Conservation (phyloP, 1,140 invertebrate species). For the Sycophila sp. region DNA sequence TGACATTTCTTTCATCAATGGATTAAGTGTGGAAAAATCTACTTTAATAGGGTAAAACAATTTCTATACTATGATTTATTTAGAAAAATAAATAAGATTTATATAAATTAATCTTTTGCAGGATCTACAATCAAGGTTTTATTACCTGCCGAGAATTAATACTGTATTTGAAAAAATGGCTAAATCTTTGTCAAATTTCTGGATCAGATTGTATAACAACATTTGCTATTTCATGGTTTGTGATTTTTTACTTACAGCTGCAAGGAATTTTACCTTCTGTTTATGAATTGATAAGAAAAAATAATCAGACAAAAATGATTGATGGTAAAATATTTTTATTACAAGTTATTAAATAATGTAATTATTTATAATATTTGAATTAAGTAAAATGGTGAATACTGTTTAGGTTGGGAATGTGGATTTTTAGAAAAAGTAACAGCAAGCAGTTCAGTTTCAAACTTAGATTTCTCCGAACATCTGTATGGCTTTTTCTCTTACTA, state of each 20-base stretch:
- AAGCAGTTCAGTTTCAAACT: not conserved
- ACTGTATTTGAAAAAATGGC: slow-evolving; percentile 64
- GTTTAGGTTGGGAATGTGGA: slow-evolving; percentile 9
- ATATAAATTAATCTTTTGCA: slow-evolving; percentile 42
- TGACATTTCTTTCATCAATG: slow-evolving; percentile 70
- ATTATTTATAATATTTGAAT: not conserved
- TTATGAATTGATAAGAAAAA: not conserved
- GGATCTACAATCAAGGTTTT: slow-evolving; percentile 56
- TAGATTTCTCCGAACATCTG: slow-evolving; percentile 35
- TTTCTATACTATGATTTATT: not conserved
- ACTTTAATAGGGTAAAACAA: slow-evolving; percentile 59
- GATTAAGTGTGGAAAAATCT: slow-evolving; percentile 68
- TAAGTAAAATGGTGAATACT: not conserved
- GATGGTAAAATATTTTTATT: slow-evolving; percentile 3
- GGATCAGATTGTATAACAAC: slow-evolving; percentile 26
- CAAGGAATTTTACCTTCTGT: slow-evolving; percentile 20
- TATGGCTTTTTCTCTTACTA: slow-evolving; percentile 67
- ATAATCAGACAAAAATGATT: not conserved
- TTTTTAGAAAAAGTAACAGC: slow-evolving; percentile 34
- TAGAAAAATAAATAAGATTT: not conserved
- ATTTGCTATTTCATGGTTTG: slow-evolving; percentile 42
- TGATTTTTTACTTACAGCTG: slow-evolving; percentile 47
- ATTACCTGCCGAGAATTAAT: slow-evolving; percentile 48
- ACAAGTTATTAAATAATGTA: not conserved
- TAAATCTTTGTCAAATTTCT: slow-evolving; percentile 19